phyloP scores from a whole-genome alignment of 2,113 vertebrate species.

The Chaetodon auriga region DNA sequence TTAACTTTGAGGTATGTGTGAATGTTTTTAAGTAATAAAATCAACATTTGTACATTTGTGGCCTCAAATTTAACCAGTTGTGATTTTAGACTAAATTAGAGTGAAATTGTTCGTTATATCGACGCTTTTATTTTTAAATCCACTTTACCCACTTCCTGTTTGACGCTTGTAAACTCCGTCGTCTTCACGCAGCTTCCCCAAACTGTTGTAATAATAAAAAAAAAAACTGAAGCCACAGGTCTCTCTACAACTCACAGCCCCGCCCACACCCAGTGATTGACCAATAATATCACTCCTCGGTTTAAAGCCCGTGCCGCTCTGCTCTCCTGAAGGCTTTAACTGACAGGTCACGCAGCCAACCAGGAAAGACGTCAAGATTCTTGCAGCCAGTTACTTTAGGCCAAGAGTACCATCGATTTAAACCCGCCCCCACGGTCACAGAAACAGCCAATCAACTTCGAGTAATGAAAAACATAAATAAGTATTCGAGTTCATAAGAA shows the following conservation, averaged over 20 bases:
- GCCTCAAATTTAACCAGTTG: too few relatives aligned
- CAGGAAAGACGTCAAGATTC: not conserved
- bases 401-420: conserved; percentile 77
- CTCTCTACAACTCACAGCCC: not conserved
- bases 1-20: too few relatives aligned
- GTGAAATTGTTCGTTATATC: too few relatives aligned
- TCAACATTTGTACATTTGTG: too few relatives aligned
- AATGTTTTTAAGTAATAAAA: too few relatives aligned
- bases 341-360: conserved; percentile 62
- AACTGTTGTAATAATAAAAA: too few relatives aligned
- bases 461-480: not conserved
- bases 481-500: not conserved
- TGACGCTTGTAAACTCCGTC: accelerated
- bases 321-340: not conserved
- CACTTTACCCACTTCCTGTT: not conserved
- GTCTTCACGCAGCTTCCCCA: not conserved
- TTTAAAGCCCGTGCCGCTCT: conserved; percentile 5
- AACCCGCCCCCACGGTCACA: conserved; percentile 30
- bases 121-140: conserved; percentile 25
- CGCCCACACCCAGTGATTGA: not conserved
- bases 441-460: conserved; percentile 15
- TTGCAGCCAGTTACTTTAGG: conserved; percentile 69
- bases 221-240: conserved; percentile 48
- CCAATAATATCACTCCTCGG: conserved; percentile 53
- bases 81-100: too few relatives aligned